These are phyloP conservation scores for Liasis olivaceus DNA, from an alignment of 2,797 vertebrate genomes.

Conservation along the genomic window DNA sequence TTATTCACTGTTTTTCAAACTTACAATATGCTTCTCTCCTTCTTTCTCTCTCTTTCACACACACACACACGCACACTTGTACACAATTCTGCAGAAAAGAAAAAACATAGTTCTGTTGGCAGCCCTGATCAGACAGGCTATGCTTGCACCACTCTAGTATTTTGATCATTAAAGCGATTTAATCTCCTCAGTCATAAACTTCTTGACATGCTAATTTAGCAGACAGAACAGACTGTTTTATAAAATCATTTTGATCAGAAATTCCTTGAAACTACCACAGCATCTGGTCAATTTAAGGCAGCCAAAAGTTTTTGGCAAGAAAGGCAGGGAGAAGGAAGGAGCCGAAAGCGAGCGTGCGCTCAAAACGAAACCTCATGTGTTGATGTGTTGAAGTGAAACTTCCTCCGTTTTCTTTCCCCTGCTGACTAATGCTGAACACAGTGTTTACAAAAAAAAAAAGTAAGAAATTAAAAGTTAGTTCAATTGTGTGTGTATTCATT, in stretches of 20 bases:
- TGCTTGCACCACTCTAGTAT: background rate
- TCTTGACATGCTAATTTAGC: slow-evolving; percentile 1
- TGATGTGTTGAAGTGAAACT: background rate
- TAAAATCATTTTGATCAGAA: slow-evolving; percentile 10
- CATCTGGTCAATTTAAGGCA: slow-evolving; percentile 35
- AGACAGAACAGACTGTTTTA: background rate
- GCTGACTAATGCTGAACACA: background rate
- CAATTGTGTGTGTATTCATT: background rate
- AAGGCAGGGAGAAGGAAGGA: too few species aligned
- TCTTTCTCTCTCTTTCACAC: background rate
- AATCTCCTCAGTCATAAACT: background rate
- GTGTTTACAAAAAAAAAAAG: background rate
- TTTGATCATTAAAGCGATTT: background rate
- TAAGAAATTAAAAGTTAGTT: background rate
- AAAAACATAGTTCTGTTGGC: background rate
- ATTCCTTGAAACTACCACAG: background rate
- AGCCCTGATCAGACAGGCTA: background rate
- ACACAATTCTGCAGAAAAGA: background rate
- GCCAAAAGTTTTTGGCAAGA: background rate
- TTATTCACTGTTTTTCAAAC: background rate
- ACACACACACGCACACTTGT: background rate
- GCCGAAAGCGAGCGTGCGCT: background rate
- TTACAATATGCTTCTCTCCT: background rate
- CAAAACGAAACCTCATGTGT: background rate
- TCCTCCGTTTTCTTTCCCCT: too few species aligned